A percentile compares a stretch with the other conserved stretches of the same genome.
Conservation (phyloP, 2,888 invertebrate genomes). For the Drosophila pullipes region DNA sequence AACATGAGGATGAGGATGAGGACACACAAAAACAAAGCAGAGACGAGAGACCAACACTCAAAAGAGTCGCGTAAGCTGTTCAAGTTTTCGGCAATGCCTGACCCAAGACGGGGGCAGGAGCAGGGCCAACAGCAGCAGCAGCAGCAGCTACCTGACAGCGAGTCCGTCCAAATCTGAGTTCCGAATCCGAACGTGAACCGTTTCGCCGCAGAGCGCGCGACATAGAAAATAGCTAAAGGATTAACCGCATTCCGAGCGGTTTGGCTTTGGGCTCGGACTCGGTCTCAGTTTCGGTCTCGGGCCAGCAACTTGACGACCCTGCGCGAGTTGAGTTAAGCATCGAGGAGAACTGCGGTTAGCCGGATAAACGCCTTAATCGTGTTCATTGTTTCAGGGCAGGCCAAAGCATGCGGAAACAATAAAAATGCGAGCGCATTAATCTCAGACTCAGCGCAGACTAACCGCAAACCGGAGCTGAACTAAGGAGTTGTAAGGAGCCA, state of each 20-base stretch:
- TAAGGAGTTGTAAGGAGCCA: constrained; percentile 8
- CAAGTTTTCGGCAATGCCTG: constrained; percentile 67
- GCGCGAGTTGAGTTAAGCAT: constrained; percentile 9
- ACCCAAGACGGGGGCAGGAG: constrained; percentile 13
- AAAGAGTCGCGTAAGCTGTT: constrained; percentile 72
- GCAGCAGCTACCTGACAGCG: constrained; percentile 52
- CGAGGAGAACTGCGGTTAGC: constrained; percentile 72
- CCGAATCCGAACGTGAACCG: neutral
- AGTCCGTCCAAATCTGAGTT: constrained; percentile 1
- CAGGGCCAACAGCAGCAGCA: constrained; percentile 11
- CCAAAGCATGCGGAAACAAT: constrained; percentile 68
- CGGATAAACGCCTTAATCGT: constrained; percentile 81
- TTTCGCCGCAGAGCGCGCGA: constrained; percentile 51
- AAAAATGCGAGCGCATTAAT: constrained; percentile 72
- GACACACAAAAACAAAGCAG: constrained; percentile 6
- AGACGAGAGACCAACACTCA: constrained; percentile 22
- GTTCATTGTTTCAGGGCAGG: constrained; percentile 71
- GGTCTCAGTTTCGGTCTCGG: constrained; percentile 5
- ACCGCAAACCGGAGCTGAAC: constrained; percentile 19
- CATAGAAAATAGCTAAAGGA: constrained; percentile 77
- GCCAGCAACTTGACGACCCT: constrained; percentile 16
- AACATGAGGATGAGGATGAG: neutral
- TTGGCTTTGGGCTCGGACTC: constrained; percentile 22
- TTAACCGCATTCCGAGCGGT: constrained; percentile 72
- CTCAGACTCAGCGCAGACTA: constrained; percentile 20